phyloP scores from a whole-genome alignment of 2,113 vertebrate genomes.

The Thunnus maccoyii region DNA sequence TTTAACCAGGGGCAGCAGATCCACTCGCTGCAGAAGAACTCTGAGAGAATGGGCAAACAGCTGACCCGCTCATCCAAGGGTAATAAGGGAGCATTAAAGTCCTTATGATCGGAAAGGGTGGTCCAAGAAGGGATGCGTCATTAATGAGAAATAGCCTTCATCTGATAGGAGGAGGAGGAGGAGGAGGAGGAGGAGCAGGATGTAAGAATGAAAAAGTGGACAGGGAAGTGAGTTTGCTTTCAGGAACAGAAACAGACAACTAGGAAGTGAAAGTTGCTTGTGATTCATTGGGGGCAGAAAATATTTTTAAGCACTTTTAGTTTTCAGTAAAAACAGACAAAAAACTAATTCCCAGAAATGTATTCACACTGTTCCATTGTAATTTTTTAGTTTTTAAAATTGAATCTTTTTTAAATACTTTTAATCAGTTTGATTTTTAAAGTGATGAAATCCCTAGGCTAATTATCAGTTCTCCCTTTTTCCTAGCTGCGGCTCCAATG shows the following conservation, averaged over 20 bases:
- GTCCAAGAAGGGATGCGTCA: neutral
- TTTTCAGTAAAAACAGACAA: no score
- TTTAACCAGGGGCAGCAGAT: slow-evolving; percentile 89
- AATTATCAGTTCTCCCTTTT: neutral
- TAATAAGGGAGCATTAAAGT: slow-evolving; percentile 63
- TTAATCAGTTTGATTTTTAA: neutral
- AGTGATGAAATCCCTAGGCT: neutral
- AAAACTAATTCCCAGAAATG: no score
- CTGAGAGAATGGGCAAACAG: slow-evolving; percentile 85
- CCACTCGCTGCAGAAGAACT: slow-evolving; percentile 83
- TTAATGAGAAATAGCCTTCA: neutral
- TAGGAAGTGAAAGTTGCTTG: slow-evolving; percentile 17
- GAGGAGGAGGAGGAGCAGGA: neutral
- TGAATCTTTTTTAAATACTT: no score
- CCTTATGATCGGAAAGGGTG: no score
- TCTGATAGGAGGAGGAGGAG: neutral
- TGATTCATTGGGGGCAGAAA: neutral
- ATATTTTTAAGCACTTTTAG: no score
- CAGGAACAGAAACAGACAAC: slow-evolving; percentile 16
- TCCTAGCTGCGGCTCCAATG: slow-evolving; percentile 58
- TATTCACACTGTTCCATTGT: no score
- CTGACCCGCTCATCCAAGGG: slow-evolving; percentile 79
- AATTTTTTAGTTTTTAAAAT: no score
- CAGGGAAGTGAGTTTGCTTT: slow-evolving; percentile 44
- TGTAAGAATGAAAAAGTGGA: neutral